Percentiles rank a stretch among this genome's conserved stretches.
Conservation (phyloP, 2,888 invertebrate genomes). For the Calliopum simillimum region DNA sequence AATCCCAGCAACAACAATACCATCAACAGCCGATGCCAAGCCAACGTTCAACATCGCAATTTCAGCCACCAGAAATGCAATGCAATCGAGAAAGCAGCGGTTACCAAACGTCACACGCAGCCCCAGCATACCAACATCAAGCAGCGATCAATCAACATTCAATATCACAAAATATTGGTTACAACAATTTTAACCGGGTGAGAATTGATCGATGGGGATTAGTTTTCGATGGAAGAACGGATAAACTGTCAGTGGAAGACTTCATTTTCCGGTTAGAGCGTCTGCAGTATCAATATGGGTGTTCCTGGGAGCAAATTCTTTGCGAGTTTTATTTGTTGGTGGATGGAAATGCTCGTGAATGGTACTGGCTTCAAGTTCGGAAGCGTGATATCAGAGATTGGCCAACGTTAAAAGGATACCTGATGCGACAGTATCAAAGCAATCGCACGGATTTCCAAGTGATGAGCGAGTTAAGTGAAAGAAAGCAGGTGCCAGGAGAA, state of each 20-base stretch:
- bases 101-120: too few species aligned
- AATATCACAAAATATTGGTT: too few species aligned
- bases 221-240: neutral
- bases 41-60: too few species aligned
- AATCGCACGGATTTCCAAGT: slow-evolving; percentile 10
- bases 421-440: neutral
- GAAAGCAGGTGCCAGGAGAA: slow-evolving; percentile 7
- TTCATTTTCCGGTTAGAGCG: slow-evolving; percentile 8
- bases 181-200: too few species aligned
- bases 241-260: neutral
- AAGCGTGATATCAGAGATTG: neutral
- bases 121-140: too few species aligned
- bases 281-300: neutral
- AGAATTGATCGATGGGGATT: neutral
- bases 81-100: too few species aligned
- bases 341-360: neutral
- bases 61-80: too few species aligned
- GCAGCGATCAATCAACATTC: too few species aligned
- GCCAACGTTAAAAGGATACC: neutral
- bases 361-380: slow-evolving; percentile 13
- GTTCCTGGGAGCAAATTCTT: neutral
- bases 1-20: too few species aligned
- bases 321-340: slow-evolving; percentile 1
- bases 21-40: too few species aligned
- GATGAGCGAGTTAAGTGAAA: slow-evolving; percentile 18